Evolutionary conservation across 2,888 invertebrate genomes (phyloP).

Genomic region (Tinea semifulvella): DNA sequence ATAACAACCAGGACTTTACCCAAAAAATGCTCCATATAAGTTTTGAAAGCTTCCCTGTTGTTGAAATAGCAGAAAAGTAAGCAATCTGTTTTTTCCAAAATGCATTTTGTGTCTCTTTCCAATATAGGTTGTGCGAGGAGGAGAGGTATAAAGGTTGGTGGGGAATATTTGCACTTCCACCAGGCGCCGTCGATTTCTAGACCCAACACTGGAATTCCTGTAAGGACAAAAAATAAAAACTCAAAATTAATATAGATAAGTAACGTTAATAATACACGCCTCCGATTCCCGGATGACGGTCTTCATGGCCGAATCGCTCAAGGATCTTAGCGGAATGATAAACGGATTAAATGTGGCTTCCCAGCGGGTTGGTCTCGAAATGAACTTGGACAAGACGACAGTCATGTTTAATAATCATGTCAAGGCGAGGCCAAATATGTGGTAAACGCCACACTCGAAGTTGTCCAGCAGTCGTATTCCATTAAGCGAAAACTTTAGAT

Average conservation of each 20-base stretch:
- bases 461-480: no score
- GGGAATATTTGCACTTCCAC: slow-evolving; percentile 82
- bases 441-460: no score
- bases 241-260: neutral
- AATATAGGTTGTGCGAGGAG: slow-evolving; percentile 40
- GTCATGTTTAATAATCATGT: no score
- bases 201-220: slow-evolving; percentile 71
- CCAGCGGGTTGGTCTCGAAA: no score
- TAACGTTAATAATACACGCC: no score
- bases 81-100: slow-evolving; percentile 60
- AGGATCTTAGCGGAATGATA: no score
- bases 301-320: no score
- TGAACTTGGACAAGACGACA: no score
- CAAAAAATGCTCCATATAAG: slow-evolving; percentile 70
- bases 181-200: slow-evolving; percentile 81
- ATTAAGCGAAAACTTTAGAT: no score
- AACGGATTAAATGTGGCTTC: no score
- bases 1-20: slow-evolving; percentile 77
- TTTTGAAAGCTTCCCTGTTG: slow-evolving; percentile 71
- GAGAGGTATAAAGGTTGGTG: slow-evolving; percentile 73
- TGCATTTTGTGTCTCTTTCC: slow-evolving; percentile 36
- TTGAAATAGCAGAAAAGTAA: slow-evolving; percentile 87
- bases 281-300: no score
- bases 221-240: slow-evolving; percentile 22
- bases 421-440: no score